A percentile compares a stretch with the other conserved stretches of the same genome.
Conservation (phyloP, 2,888 invertebrate genomes). For the Drosophila fulvimacula region DNA sequence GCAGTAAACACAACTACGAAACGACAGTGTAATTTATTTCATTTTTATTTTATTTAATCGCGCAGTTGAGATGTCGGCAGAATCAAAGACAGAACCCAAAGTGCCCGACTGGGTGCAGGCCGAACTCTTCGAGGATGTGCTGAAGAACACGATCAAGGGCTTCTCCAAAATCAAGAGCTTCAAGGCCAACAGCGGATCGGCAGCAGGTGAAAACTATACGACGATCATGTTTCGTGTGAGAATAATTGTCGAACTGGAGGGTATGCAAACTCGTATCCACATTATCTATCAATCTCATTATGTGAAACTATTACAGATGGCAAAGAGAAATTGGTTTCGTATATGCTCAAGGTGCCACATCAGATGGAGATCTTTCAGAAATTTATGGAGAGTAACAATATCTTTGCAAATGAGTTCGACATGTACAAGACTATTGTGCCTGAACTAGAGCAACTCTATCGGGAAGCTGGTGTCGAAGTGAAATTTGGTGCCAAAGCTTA, state of each 20-base stretch:
- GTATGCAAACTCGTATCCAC: conserved; percentile 36
- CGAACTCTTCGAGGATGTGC: conserved; percentile 46
- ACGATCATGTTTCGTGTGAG: conserved; percentile 73
- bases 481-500: conserved; percentile 72
- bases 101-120: conserved; percentile 58
- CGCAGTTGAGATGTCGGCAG: conserved; percentile 26
- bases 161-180: conserved; percentile 49
- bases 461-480: conserved; percentile 62
- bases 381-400: conserved; percentile 50
- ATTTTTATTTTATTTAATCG: not conserved
- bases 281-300: not conserved
- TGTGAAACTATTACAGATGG: conserved; percentile 27
- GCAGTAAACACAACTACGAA: conserved; percentile 3
- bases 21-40: not conserved
- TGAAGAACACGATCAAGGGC: conserved; percentile 42
- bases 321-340: conserved; percentile 53
- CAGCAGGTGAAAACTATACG: conserved; percentile 80
- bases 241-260: conserved; percentile 67
- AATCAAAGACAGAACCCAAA: conserved; percentile 9
- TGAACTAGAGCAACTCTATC: conserved; percentile 75
- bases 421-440: conserved; percentile 74
- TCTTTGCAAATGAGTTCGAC: conserved; percentile 72
- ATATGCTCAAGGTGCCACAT: conserved; percentile 66
- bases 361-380: conserved; percentile 39
- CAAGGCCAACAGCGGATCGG: conserved; percentile 50